Base-by-base conservation (phyloP, 2,113 vertebrate species). In the Gavia stellata region DNA sequence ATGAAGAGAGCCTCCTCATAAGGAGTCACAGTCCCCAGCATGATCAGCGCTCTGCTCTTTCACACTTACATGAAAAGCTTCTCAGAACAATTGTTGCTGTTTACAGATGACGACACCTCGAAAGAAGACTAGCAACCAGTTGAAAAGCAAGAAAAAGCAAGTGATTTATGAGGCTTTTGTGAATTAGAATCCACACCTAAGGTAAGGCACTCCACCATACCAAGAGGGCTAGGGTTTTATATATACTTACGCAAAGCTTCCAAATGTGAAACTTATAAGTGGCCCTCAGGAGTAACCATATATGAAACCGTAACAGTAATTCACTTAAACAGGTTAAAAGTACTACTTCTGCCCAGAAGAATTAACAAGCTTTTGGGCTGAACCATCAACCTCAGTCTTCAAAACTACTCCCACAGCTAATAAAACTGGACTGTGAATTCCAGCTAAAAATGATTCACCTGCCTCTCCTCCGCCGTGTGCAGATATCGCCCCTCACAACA, bases 1-100 rank as follows among this genome's bases (percentile, higher is more conserved):
- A 78, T 1, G 6, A 65, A 67, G 21, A 83, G 24, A 67, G 47
- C 15, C 33, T 78, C 38, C 29, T 67, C 63, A 66, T 3, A 3
- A 65, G 61, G 11, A 82, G 36, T 25, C 61, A 42, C 1, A 1
- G 42, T 81, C 20, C 14, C 11, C 7, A 0, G 9, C 28, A 62
- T 0, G 0, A 58, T 58, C 31, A 40, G 42, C 0, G 0, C 47
- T 78, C 78, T 82, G 38, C n/a, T 88, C 36, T 44, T 78, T 63
- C 23, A 25, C 0, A 0, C 24, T 73, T 29, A 23, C 11, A 78
- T 8, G 24, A 61, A 94, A 71, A 92, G 45, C n/a, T 49, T 42
- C 66, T 55, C 49, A 52, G 44, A 83, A 75, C 28, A 67, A 81
- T 36, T 34, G 40, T 2, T 52, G 28, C 36, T 72, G 28, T 44